Percentiles rank a stretch among this genome's conserved stretches.
These are phyloP conservation scores for Phaethon lepturus DNA, from an alignment of 2,113 vertebrate genomes.

Conservation along the genomic window DNA sequence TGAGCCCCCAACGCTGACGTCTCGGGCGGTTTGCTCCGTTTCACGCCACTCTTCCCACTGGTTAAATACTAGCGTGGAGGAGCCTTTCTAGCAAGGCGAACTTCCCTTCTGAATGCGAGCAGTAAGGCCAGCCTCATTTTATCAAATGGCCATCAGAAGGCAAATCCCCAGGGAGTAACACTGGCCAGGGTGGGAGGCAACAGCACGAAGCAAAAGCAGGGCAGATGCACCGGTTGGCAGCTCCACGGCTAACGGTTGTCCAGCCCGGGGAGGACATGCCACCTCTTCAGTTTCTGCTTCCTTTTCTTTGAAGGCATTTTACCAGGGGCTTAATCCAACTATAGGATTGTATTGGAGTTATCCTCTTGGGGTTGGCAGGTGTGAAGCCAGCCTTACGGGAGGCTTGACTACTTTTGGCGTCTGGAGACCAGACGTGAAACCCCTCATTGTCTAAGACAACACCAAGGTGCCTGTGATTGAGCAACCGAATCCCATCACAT, in stretches of 20 bases:
- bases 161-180: neutral
- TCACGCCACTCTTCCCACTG: neutral
- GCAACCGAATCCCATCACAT: neutral
- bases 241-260: neutral
- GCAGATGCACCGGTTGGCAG: fast-evolving
- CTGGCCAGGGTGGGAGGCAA: neutral
- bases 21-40: neutral
- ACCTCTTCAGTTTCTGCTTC: neutral
- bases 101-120: neutral
- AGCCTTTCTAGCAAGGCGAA: neutral
- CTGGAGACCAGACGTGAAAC: neutral
- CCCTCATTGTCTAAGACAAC: neutral
- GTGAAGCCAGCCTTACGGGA: neutral
- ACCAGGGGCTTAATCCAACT: neutral
- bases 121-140: neutral
- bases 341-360: neutral
- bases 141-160: too few relatives aligned
- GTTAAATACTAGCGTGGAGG: neutral
- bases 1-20: fast-evolving
- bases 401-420: neutral
- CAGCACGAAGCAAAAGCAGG: neutral
- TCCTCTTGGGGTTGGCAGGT: neutral
- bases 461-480: neutral
- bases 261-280: neutral
- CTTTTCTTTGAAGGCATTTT: neutral